Conservation (phyloP, 1,140 invertebrate genomes). For the Musca domestica region DNA sequence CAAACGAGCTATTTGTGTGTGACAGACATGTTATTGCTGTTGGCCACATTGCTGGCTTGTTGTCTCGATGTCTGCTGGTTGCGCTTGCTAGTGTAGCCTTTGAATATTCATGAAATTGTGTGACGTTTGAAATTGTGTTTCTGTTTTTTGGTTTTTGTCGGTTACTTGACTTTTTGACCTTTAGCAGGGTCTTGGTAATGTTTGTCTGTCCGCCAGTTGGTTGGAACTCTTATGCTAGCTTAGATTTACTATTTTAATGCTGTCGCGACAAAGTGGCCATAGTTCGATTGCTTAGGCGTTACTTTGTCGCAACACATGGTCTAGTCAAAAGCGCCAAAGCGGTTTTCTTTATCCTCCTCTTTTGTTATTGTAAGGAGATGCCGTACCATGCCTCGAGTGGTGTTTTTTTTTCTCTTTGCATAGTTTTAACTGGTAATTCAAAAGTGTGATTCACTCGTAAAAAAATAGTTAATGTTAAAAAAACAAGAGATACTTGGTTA, state of each 20-base stretch:
- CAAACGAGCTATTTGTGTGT: too few relatives aligned
- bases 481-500: slow-evolving; percentile 4
- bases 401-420: too few relatives aligned
- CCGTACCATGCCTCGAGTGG: too few relatives aligned
- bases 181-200: slow-evolving; percentile 19
- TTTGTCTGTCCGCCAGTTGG: background rate
- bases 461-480: background rate
- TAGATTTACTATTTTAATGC: background rate
- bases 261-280: background rate
- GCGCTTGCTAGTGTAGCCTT: background rate
- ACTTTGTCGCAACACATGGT: background rate
- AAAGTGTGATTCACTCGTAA: slow-evolving; percentile 4
- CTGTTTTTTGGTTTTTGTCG: background rate
- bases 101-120: slow-evolving; percentile 13
- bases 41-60: too few relatives aligned
- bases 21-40: too few relatives aligned
- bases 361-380: too few relatives aligned
- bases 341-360: background rate
- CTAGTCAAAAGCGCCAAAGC: background rate
- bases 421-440: too few relatives aligned
- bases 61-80: background rate
- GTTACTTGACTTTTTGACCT: slow-evolving; percentile 15
- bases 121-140: too few relatives aligned
- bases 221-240: background rate
- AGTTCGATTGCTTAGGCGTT: background rate